Conservation (phyloP, 2,113 vertebrate species). For the Cryptotis parvus region DNA sequence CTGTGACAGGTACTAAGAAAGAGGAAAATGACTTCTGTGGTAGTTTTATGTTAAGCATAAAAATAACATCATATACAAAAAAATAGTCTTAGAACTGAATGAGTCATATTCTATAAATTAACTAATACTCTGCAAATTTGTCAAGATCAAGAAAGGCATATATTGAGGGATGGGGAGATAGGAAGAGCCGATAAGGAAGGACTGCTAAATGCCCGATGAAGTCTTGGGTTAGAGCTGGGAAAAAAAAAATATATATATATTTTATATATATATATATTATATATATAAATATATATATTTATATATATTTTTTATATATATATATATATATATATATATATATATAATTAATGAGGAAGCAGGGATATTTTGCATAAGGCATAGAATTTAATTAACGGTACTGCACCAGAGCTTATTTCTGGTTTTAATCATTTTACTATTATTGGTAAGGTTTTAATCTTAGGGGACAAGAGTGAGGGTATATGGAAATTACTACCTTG, state of each 20-base stretch:
- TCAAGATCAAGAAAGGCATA: not conserved
- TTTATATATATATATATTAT: too few relatives aligned
- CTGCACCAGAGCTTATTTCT: not conserved
- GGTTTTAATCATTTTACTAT: conserved; percentile 15
- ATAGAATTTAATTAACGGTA: not conserved
- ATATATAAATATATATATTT: too few relatives aligned
- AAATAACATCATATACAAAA: not conserved
- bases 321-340: too few relatives aligned
- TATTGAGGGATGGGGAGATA: not conserved
- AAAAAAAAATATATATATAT: too few relatives aligned
- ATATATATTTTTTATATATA: too few relatives aligned
- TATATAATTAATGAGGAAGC: not conserved
- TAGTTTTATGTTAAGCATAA: not conserved
- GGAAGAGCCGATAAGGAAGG: not conserved
- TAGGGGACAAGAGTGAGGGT: not conserved
- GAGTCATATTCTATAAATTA: not conserved
- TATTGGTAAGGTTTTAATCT: not conserved
- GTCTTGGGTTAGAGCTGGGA: not conserved
- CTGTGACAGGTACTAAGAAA: not conserved
- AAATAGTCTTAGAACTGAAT: not conserved
- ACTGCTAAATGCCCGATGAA: not conserved
- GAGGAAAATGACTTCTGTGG: not conserved
- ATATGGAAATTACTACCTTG: not conserved
- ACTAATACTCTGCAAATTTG: not conserved
- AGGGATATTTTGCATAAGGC: not conserved